phyloP scores from a whole-genome alignment of 2,888 invertebrate genomes.

The Argyra leucocephala region DNA sequence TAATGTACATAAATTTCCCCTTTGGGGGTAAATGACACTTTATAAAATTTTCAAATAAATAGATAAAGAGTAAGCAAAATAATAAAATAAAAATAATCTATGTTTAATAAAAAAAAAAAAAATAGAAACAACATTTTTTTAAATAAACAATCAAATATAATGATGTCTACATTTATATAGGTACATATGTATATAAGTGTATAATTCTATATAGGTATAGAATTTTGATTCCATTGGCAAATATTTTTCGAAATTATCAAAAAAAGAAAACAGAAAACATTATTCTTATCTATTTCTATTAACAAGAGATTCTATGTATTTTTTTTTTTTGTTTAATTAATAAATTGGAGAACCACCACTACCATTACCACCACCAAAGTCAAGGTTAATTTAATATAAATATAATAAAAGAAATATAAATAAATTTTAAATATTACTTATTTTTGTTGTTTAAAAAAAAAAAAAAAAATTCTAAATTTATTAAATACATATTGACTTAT shows the following conservation, averaged over 20 bases:
- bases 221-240: neutral
- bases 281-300: neutral
- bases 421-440: no score
- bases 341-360: neutral
- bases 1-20: neutral
- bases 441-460: neutral
- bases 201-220: neutral
- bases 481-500: no score
- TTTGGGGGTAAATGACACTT: neutral
- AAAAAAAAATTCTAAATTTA: no score
- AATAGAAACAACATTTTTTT: no score
- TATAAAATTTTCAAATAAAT: neutral
- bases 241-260: neutral
- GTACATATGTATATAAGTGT: no score
- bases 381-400: conserved; percentile 3
- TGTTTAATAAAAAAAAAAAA: no score
- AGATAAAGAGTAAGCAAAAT: neutral
- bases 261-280: neutral
- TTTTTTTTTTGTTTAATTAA: neutral
- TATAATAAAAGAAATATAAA: neutral
- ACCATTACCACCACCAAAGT: neutral
- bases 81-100: no score
- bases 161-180: no score
- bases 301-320: no score
- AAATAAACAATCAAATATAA: no score